Evolutionary conservation across 2,113 vertebrate species (phyloP), one percentile per base, ranked within the genome.

Genomic region (Lanius collurio): DNA sequence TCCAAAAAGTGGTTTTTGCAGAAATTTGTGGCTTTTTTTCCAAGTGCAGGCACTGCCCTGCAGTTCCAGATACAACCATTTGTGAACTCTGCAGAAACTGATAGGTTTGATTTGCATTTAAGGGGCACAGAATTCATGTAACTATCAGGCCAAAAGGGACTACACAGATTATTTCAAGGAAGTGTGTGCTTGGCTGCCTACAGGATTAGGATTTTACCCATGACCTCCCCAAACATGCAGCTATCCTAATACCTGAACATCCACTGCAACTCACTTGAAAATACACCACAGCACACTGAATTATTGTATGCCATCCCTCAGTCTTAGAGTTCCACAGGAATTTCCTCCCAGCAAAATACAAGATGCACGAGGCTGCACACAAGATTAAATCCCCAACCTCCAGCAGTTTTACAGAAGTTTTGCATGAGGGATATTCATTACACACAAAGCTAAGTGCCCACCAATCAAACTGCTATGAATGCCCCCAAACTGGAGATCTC

Each of bases 401-500:
- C 56, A 80, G 39, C 50, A 90, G 67, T 59, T 83, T 83, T 53
- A 47, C 35, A 57, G 30, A 96, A 94, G 63, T 95, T 96, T 73
- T 80, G 18, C 24, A 10, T 59, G 78, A 87, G 79, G 16, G 39
- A 80, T 41, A 42, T 86, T 94, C 67, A 80, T 55, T 70, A 81
- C 67, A 81, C 67, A 95, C 59, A 90, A 87, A 96, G 84, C 52
- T 85, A 83, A 95, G 78, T 86, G 90, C 75, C 79, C 68, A 94
- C 92, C 75, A 93, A 69, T 80, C 91, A 90, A 83, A 86, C 90
- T 75, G 82, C 62, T 86, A 69, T 64, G 46, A 89, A 87, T 86
- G 62, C 76, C 83, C 53, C 62, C 76, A 94, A 87, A 94, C 59
- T 73, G 55, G 87, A 95, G 93, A 81, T 93, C 65, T 87, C 87